Percentiles rank a stretch among this genome's conserved stretches.
Evolutionary conservation across 2,113 vertebrate species (phyloP).

Genomic region (Rallus limicola): DNA sequence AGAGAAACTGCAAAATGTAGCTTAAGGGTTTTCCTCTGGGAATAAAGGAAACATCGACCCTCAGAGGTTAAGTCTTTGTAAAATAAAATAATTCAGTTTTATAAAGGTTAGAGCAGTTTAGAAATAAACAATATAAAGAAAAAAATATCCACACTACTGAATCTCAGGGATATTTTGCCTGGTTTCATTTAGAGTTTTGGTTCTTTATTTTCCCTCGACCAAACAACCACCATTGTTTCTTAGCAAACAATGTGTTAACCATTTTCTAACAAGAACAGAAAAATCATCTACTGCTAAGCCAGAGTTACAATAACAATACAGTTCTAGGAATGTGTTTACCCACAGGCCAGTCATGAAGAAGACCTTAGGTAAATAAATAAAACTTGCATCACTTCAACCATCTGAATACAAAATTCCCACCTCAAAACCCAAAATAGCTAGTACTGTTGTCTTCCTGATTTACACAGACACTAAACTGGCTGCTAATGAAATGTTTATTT

Average conservation of each 20-base stretch:
- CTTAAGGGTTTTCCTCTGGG: constrained; percentile 1
- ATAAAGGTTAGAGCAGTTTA: not conserved
- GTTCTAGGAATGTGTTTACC: not conserved
- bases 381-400: not conserved
- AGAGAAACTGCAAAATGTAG: constrained; percentile 1
- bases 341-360: not conserved
- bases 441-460: not conserved
- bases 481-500: not conserved
- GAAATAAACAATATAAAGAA: not conserved
- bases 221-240: not conserved
- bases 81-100: not conserved
- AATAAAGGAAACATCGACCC: not conserved
- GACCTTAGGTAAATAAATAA: not conserved
- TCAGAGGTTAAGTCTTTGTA: not conserved
- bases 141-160: not conserved
- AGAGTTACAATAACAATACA: not conserved
- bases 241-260: not conserved
- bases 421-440: not conserved
- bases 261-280: not conserved
- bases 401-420: not conserved
- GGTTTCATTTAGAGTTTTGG: not conserved
- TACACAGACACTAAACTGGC: not conserved
- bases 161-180: not conserved
- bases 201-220: not conserved
- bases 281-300: not conserved